Evolutionary conservation across 2,888 invertebrate species (phyloP).

Genomic region (Thereva nobilitata): DNA sequence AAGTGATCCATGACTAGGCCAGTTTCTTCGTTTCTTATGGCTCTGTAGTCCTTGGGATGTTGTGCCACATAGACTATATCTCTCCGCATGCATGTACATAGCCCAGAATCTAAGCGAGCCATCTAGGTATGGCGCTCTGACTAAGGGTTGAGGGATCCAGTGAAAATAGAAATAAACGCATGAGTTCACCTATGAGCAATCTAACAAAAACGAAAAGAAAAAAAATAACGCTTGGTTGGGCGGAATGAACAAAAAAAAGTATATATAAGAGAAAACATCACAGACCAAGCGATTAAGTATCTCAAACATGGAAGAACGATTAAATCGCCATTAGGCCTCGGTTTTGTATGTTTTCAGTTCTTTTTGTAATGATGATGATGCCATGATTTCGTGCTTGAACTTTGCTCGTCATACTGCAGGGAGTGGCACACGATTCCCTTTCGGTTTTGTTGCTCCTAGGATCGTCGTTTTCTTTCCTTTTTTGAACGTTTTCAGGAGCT

Average conservation of each 20-base stretch:
- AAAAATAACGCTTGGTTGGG: constrained; percentile 21
- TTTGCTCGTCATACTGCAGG: constrained; percentile 23
- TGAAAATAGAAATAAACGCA: constrained; percentile 13
- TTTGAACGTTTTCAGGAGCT: too few species aligned
- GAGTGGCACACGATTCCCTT: constrained; percentile 35
- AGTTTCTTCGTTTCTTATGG: constrained; percentile 15
- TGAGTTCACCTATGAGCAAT: constrained; percentile 23
- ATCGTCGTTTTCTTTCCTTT: too few species aligned
- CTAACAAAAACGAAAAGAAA: not conserved
- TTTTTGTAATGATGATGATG: constrained; percentile 43
- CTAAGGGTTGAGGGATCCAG: constrained; percentile 29
- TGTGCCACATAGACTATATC: too few species aligned
- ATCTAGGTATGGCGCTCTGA: constrained; percentile 8
- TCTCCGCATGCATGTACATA: too few species aligned
- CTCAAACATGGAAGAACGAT: constrained; percentile 49
- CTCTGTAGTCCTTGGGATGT: too few species aligned
- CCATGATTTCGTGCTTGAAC: constrained; percentile 42
- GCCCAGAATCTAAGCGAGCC: too few species aligned
- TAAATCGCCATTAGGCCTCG: constrained; percentile 60
- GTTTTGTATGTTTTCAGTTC: constrained; percentile 48
- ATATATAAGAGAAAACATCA: not conserved
- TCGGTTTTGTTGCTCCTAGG: too few species aligned
- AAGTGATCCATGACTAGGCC: constrained; percentile 35
- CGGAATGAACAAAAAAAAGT: constrained; percentile 3
- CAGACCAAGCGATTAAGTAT: constrained; percentile 39